Evolutionary conservation across 2,797 vertebrate genomes (phyloP).

Genomic region (Ptychobarbus kaznakovi): DNA sequence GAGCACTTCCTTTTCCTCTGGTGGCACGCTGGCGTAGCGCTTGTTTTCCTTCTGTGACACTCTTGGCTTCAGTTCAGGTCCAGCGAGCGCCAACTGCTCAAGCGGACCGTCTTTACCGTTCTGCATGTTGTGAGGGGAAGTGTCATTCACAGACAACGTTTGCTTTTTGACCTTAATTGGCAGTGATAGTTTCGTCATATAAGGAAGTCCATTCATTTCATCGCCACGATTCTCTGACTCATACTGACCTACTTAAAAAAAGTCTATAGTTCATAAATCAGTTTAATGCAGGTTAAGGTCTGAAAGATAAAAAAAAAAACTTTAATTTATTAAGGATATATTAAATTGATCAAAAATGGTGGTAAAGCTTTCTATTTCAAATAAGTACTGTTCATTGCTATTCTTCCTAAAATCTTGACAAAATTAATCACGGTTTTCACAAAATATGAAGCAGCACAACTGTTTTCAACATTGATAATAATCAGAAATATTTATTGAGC

Average conservation of each 20-base stretch:
- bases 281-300: neutral
- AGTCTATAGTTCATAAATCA: neutral
- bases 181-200: neutral
- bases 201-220: slow-evolving; percentile 2
- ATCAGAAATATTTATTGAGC: neutral
- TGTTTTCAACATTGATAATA: neutral
- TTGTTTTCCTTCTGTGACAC: slow-evolving; percentile 27
- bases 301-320: too few relatives aligned
- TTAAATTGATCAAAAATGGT: neutral
- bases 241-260: neutral
- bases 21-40: slow-evolving; percentile 3
- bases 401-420: neutral
- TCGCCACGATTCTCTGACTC: neutral
- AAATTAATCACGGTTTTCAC: neutral
- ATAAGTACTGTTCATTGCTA: neutral
- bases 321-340: neutral
- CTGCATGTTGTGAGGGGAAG: slow-evolving; percentile 26
- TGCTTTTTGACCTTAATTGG: slow-evolving; percentile 8
- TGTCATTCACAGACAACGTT: neutral
- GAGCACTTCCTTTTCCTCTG: slow-evolving; percentile 39
- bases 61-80: slow-evolving; percentile 36
- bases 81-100: neutral
- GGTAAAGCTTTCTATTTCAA: neutral
- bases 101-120: slow-evolving; percentile 20
- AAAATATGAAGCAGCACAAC: neutral